Evolutionary conservation across 37 sponge, comb jelly and placozoan species (phyloP).

Genomic region (Spongilla lacustris): DNA sequence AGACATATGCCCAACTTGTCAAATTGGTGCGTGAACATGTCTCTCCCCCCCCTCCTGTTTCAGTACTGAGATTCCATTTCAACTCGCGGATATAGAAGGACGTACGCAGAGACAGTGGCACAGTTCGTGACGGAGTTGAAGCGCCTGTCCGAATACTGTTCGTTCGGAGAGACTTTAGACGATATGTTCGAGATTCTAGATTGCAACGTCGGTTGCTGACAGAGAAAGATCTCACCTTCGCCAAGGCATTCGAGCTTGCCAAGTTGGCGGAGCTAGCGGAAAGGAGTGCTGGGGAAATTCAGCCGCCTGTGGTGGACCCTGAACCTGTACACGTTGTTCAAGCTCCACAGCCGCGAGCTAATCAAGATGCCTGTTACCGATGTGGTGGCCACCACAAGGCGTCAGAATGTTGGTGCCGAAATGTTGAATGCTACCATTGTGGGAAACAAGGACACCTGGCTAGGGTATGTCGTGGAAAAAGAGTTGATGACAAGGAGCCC

Average conservation of each 20-base stretch:
- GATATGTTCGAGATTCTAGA: conserved; percentile 24
- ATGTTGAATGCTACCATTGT: background rate
- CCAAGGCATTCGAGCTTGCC: too few relatives aligned
- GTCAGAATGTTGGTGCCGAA: background rate
- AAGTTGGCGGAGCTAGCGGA: too few relatives aligned
- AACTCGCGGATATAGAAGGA: background rate
- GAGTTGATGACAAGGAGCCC: background rate
- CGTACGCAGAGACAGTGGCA: background rate
- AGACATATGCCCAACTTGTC: conserved; percentile 13
- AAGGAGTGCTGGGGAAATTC: too few relatives aligned
- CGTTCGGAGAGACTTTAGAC: conserved; percentile 15
- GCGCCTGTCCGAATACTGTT: conserved; percentile 26
- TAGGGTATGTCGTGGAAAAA: conserved; percentile 1
- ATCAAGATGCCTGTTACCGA: background rate
- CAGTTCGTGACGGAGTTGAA: conserved; percentile 12
- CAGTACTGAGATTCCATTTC: conserved; percentile 12
- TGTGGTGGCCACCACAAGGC: conserved; percentile 1
- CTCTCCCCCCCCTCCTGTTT: conserved; percentile 9
- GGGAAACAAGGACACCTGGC: background rate
- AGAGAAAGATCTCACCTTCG: too few relatives aligned
- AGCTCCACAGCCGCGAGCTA: background rate
- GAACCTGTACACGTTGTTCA: too few relatives aligned
- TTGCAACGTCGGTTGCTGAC: too few relatives aligned
- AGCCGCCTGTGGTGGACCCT: too few relatives aligned
- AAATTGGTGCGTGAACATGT: conserved; percentile 12